Base-by-base conservation (phyloP, 1,140 invertebrate genomes). In the Parasteatoda tepidariorum region DNA sequence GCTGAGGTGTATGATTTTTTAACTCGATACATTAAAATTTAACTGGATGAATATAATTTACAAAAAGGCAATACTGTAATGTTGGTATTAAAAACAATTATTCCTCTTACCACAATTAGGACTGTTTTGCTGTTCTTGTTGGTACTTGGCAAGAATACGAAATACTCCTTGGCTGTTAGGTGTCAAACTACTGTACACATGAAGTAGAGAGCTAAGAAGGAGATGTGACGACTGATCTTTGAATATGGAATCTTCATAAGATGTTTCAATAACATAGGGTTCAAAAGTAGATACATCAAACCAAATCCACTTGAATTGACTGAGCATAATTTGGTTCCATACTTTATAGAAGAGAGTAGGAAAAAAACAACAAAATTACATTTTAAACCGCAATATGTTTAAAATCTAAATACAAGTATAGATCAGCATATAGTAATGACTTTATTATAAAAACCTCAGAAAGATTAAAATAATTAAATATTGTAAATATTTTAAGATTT, bases 91-190 rank as follows among this genome's bases (percentile, higher is more conserved):
- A n/a, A n/a, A n/a, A n/a, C n/a, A n/a, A n/a, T n/a, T n/a, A n/a
- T n/a, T n/a, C 33, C 31, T 7, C 11, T 68, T 61, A 84, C 83
- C 83, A 31, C 33, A 62, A 73, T 68, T 30, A 33, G 33, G 13
- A 15, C 33, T 28, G 6, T 71, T 71, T 9, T 79, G 84, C 34
- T 78, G 31, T 22, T 84, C 84, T 31, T 62, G 22, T 59, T 85
- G 82, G 55, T 84, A 55, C 28, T 70, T 28, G 5, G 78, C 76
- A 18, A 98, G 91, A 33, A 97, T 90, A 79, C 93, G 91, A 89
- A 96, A 97, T 85, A 98, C 96, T 38, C 93, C 92, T 87, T 94
- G 94, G 1, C 96, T 94, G 89, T 98, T 98, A 11, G 92, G 91
- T 0, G 95, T 97, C 15, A 98, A 90, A 3, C 96, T 97, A 70